phyloP scores from a whole-genome alignment of 2,797 vertebrate genomes.

The Pseudotriccus pelzelni region DNA sequence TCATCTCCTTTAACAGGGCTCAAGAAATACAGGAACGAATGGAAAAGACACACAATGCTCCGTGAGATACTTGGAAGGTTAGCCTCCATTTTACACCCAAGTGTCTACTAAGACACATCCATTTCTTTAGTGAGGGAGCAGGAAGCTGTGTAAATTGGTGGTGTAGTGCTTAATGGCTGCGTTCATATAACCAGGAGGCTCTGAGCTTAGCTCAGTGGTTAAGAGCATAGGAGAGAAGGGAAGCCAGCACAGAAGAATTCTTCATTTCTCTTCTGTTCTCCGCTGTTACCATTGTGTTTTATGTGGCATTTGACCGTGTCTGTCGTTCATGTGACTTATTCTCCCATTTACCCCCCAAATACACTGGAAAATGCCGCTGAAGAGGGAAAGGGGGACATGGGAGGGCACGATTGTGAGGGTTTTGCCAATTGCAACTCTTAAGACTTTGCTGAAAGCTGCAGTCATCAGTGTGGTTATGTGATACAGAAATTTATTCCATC shows the following conservation, averaged over 20 bases:
- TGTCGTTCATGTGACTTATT: not conserved
- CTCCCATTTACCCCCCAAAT: not conserved
- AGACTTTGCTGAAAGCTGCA: conserved; percentile 38
- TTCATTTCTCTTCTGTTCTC: not conserved
- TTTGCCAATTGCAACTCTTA: conserved; percentile 12
- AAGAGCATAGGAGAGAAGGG: not conserved
- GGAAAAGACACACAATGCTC: not conserved
- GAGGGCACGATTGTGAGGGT: not conserved
- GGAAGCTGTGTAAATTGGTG: not conserved
- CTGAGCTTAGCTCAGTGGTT: not conserved
- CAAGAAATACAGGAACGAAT: not conserved
- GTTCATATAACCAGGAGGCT: not conserved
- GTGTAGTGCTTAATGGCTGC: not conserved
- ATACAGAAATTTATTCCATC: conserved; percentile 42
- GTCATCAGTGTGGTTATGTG: not conserved
- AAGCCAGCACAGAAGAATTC: not conserved
- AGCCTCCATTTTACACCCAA: not conserved
- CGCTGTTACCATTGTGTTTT: not conserved
- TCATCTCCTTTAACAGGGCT: not conserved
- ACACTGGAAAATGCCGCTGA: not conserved
- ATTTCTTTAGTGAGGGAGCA: not conserved
- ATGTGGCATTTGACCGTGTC: not conserved
- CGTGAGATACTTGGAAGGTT: not conserved
- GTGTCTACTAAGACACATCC: not conserved
- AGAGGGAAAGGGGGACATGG: not conserved